A percentile compares a stretch with the other conserved stretches of the same genome.
Conservation (phyloP, 1,140 invertebrate genomes). For the Drosophila varians region DNA sequence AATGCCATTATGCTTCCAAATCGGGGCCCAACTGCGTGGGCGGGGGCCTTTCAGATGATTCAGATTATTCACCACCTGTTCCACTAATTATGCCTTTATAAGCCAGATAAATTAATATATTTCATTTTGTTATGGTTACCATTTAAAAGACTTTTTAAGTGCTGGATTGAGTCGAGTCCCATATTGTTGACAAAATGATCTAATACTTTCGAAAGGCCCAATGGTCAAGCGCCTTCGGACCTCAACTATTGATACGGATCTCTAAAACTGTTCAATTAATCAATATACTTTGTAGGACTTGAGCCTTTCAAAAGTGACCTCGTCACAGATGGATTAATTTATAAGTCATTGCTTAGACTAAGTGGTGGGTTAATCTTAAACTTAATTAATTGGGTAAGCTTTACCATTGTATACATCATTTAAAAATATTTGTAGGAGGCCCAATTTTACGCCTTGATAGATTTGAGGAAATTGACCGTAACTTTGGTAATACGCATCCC, state of each 20-base stretch:
- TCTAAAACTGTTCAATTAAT: slow-evolving; percentile 38
- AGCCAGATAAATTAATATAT: slow-evolving; percentile 46
- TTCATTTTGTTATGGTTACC: slow-evolving; percentile 50
- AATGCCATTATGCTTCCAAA: slow-evolving; percentile 36
- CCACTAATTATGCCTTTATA: slow-evolving; percentile 70
- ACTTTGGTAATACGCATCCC: too few species aligned
- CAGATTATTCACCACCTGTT: slow-evolving; percentile 22
- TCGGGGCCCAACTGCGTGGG: slow-evolving; percentile 24
- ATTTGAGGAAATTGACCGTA: too few species aligned
- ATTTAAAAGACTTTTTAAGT: slow-evolving; percentile 55
- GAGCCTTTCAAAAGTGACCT: slow-evolving; percentile 15
- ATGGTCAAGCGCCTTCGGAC: slow-evolving; percentile 4
- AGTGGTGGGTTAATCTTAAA: not conserved
- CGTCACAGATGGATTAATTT: slow-evolving; percentile 2
- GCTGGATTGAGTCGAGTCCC: not conserved
- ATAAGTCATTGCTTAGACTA: not conserved
- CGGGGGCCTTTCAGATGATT: slow-evolving; percentile 23
- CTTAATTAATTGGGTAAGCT: not conserved
- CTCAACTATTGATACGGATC: slow-evolving; percentile 14
- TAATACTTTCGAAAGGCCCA: slow-evolving; percentile 37
- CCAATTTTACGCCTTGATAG: too few species aligned
- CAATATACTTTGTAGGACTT: slow-evolving; percentile 5
- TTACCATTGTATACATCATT: too few species aligned
- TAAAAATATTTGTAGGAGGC: too few species aligned
- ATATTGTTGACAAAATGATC: slow-evolving; percentile 49